phyloP scores from a whole-genome alignment of 2,888 invertebrate species.

The Drosophila emarginata region DNA sequence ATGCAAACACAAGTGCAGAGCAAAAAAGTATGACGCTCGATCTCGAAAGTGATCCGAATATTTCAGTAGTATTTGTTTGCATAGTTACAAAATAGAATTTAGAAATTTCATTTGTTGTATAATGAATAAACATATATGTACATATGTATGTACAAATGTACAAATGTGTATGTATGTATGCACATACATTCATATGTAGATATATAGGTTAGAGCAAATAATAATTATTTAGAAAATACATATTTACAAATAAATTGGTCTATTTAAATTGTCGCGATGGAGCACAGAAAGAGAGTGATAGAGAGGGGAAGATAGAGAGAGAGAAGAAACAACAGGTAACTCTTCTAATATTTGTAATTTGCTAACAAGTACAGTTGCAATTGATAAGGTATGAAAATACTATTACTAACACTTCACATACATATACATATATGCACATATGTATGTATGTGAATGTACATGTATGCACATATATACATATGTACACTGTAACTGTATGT shows the following conservation, averaged over 20 bases:
- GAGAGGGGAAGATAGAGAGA: too few species aligned
- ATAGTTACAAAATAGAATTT: constrained; percentile 60
- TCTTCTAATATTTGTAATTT: not conserved
- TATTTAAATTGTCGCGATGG: constrained; percentile 34
- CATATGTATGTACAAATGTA: not conserved
- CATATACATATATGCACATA: too few species aligned
- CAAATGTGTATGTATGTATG: constrained; percentile 24
- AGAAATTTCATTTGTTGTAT: constrained; percentile 45
- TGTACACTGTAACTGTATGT: too few species aligned
- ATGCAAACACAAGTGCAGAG: constrained; percentile 70
- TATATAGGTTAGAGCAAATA: constrained; percentile 56
- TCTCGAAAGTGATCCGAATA: constrained; percentile 48
- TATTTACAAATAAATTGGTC: constrained; percentile 44
- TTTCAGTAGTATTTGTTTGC: constrained; percentile 41
- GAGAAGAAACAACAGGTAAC: not conserved
- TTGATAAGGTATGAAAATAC: not conserved
- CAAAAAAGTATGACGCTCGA: constrained; percentile 47
- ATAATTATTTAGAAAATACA: constrained; percentile 34
- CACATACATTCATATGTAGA: constrained; percentile 5
- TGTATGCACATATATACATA: too few species aligned
- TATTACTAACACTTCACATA: too few species aligned
- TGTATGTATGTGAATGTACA: too few species aligned
- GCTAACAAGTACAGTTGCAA: not conserved
- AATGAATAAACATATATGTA: constrained; percentile 26
- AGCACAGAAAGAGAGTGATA: too few species aligned